Percentiles rank a stretch among this genome's conserved stretches.
These are phyloP conservation scores for Drosophila miranda DNA, from an alignment of 1,140 invertebrate genomes.

Conservation along the genomic window DNA sequence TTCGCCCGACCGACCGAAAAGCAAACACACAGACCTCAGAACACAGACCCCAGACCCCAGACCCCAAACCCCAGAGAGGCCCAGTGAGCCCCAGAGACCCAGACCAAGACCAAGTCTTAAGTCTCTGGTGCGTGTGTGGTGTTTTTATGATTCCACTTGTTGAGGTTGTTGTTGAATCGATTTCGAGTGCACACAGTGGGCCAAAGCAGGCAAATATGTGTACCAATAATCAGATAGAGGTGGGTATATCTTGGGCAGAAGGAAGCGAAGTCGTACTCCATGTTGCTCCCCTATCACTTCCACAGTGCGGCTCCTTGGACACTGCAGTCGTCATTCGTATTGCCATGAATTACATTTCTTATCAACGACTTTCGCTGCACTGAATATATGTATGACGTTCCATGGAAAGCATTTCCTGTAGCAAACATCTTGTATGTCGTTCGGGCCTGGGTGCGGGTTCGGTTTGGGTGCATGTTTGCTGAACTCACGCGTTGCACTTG, in stretches of 20 bases:
- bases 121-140: conserved; percentile 16
- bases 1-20: conserved; percentile 39
- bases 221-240: neutral
- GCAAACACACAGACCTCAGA: conserved; percentile 33
- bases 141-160: conserved; percentile 33
- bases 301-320: conserved; percentile 31
- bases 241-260: too few species aligned
- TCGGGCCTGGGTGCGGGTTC: neutral
- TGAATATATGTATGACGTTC: conserved; percentile 31
- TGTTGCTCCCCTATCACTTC: neutral
- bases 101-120: neutral
- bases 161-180: conserved; percentile 21
- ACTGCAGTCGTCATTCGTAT: conserved; percentile 10
- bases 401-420: conserved; percentile 56
- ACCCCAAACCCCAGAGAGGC: too few species aligned
- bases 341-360: conserved; percentile 56
- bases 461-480: conserved; percentile 18
- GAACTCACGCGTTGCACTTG: conserved; percentile 49
- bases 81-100: neutral
- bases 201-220: neutral
- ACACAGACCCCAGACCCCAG: conserved; percentile 9
- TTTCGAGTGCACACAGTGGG: conserved; percentile 13
- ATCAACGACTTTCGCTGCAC: conserved; percentile 46
- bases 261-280: neutral
- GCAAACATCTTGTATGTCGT: conserved; percentile 4